Conservation (phyloP, 2,888 invertebrate species). For the Buathra laborator region DNA sequence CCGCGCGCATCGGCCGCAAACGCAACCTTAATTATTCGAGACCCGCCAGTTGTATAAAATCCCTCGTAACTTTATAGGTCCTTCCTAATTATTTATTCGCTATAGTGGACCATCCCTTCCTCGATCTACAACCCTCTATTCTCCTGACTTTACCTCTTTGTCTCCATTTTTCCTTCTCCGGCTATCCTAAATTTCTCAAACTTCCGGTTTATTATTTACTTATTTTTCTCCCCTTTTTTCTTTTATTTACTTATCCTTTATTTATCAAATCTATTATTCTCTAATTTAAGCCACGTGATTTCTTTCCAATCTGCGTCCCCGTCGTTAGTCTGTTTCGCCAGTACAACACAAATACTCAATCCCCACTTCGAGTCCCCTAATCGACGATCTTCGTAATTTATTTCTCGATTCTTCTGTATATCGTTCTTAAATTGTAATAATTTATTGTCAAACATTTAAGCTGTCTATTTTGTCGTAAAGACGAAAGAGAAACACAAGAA, state of each 20-base stretch:
- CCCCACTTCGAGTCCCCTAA: background rate
- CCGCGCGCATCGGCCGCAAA: slow-evolving; percentile 90
- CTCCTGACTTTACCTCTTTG: background rate
- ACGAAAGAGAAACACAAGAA: slow-evolving; percentile 1
- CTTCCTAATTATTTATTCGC: slow-evolving; percentile 50
- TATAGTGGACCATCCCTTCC: slow-evolving; percentile 26
- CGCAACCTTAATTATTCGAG: slow-evolving; percentile 77
- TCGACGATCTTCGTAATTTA: slow-evolving; percentile 57
- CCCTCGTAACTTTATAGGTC: slow-evolving; percentile 16
- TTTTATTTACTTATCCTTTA: slow-evolving; percentile 14
- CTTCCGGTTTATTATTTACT: background rate
- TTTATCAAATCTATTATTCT: slow-evolving; percentile 47
- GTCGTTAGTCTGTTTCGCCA: slow-evolving; percentile 57
- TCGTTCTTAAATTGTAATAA: slow-evolving; percentile 54
- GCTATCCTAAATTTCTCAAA: slow-evolving; percentile 4
- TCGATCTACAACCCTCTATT: slow-evolving; percentile 1
- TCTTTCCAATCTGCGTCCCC: slow-evolving; percentile 35
- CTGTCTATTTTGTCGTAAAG: slow-evolving; percentile 2
- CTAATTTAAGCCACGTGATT: slow-evolving; percentile 62
- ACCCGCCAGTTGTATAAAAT: slow-evolving; percentile 52
- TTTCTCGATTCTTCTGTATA: slow-evolving; percentile 33
- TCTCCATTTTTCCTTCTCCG: slow-evolving; percentile 18
- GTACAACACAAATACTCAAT: slow-evolving; percentile 68
- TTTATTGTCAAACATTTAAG: slow-evolving; percentile 48
- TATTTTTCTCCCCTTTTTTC: slow-evolving; percentile 54